Conservation (phyloP, 2,113 vertebrate species). For the Girardinichthys multiradiatus region DNA sequence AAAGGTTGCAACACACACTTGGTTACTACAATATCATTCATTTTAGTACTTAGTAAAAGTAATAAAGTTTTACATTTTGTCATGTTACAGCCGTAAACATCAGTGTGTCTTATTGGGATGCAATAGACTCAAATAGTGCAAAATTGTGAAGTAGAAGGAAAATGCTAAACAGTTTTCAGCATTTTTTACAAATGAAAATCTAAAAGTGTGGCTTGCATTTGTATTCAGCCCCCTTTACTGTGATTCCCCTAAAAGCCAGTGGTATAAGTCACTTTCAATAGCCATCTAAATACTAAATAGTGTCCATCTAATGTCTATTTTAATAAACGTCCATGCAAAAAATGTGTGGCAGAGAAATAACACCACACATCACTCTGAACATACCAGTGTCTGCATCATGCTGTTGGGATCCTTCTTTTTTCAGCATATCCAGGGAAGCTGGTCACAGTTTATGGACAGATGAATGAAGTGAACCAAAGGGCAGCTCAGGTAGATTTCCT, state of each 20-base stretch:
- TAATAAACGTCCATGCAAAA: not conserved
- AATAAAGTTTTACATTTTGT: not conserved
- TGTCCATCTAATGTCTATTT: not conserved
- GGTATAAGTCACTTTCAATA: not conserved
- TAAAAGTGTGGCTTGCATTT: not conserved
- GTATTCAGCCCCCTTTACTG: not conserved
- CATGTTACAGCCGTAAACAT: not conserved
- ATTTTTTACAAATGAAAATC: too few relatives aligned
- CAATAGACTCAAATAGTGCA: not conserved
- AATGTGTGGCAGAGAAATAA: not conserved
- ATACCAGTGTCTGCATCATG: not conserved
- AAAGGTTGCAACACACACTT: slow-evolving; percentile 1
- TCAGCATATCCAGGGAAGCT: not conserved
- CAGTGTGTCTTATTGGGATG: not conserved
- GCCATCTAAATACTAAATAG: too few relatives aligned
- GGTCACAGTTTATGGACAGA: not conserved
- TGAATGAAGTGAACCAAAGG: too few relatives aligned
- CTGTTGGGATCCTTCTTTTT: not conserved
- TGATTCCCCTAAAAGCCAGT: not conserved
- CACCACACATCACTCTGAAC: not conserved
- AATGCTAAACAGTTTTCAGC: not conserved
- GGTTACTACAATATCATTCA: slow-evolving; percentile 3
- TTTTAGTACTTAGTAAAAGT: not conserved
- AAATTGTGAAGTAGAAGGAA: not conserved
- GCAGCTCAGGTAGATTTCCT: not conserved